Percentiles rank a stretch among this genome's conserved stretches.
phyloP scores from a whole-genome alignment of 2,113 vertebrate genomes.

The Phyllopteryx taeniolatus region DNA sequence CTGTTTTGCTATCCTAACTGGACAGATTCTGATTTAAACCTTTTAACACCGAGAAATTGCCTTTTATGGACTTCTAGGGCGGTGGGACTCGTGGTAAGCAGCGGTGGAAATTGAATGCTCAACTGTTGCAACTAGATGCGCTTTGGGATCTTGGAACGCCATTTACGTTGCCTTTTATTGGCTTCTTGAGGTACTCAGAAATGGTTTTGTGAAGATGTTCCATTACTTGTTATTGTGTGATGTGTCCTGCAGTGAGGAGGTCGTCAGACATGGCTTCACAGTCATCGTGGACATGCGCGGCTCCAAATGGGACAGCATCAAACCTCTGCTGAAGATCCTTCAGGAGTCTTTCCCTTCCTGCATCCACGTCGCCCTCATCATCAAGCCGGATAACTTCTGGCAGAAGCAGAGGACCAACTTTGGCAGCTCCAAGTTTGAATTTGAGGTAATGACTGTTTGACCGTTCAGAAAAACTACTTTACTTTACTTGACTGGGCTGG shows the following conservation, averaged over 20 bases:
- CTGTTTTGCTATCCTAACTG: constrained; percentile 63
- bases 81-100: constrained; percentile 58
- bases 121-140: background rate
- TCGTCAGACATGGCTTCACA: constrained; percentile 94
- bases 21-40: constrained; percentile 63
- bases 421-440: constrained; percentile 98
- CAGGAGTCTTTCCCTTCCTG: constrained; percentile 97
- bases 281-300: constrained; percentile 99
- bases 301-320: constrained; percentile 99
- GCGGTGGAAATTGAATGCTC: constrained; percentile 42
- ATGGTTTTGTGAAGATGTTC: background rate
- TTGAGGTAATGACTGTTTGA: constrained; percentile 79
- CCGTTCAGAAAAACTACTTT: too few relatives aligned
- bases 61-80: constrained; percentile 67
- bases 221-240: background rate
- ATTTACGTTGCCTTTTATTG: background rate
- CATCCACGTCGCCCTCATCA: constrained; percentile 97
- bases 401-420: constrained; percentile 99
- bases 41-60: constrained; percentile 62
- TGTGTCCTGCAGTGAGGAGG: constrained; percentile 83
- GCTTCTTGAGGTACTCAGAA: background rate
- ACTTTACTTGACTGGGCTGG: background rate
- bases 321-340: constrained; percentile 95
- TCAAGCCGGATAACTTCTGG: constrained; percentile 99
- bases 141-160: constrained; percentile 15